These are phyloP conservation scores for Cerastis leucographa DNA, from an alignment of 2,888 invertebrate genomes.

Conservation along the genomic window DNA sequence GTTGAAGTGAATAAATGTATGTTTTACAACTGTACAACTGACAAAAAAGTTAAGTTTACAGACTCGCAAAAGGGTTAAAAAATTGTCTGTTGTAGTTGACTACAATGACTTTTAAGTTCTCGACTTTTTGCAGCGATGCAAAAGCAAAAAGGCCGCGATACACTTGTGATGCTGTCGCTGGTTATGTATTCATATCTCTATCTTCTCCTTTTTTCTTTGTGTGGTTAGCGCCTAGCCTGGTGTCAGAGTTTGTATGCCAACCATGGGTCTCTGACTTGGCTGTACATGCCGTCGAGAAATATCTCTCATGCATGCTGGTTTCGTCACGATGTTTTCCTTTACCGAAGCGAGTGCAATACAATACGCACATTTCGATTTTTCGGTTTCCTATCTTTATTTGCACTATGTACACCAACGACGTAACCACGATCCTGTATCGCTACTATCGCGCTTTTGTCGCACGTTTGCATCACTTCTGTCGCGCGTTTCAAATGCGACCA, in stretches of 20 bases:
- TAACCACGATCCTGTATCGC: not conserved
- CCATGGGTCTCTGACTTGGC: no score
- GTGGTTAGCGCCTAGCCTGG: no score
- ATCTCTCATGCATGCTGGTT: no score
- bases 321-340: no score
- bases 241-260: no score
- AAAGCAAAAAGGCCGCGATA: not conserved
- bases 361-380: no score
- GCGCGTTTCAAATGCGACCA: not conserved
- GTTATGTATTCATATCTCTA: not conserved
- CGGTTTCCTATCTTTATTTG: no score
- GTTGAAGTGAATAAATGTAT: slow-evolving; percentile 12
- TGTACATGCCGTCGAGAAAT: no score
- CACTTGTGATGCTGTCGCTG: not conserved
- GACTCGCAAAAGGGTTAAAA: not conserved
- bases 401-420: not conserved
- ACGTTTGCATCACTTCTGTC: not conserved
- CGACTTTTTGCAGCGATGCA: not conserved
- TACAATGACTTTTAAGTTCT: not conserved
- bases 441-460: not conserved
- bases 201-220: no score
- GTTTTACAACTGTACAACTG: not conserved
- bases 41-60: slow-evolving; percentile 1
- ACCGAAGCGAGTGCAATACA: no score
- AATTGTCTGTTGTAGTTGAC: not conserved